Conservation (phyloP, 2,113 vertebrate genomes). For the Mormyrus iriodes region DNA sequence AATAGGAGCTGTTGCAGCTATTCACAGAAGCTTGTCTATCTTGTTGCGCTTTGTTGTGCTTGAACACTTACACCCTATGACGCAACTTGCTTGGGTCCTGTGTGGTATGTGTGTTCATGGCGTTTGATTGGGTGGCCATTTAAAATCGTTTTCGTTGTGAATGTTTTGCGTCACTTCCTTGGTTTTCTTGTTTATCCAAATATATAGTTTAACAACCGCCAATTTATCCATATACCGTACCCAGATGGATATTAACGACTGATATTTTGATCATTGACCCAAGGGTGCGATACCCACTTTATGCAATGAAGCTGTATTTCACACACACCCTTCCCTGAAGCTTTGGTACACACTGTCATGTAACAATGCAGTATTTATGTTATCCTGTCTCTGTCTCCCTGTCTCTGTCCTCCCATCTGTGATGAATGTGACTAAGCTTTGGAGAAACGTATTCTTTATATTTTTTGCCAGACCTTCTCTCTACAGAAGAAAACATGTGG, state of each 20-base stretch:
- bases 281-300: not conserved
- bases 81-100: not conserved
- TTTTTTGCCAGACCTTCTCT: not conserved
- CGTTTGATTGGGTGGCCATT: not conserved
- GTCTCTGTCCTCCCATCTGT: not conserved
- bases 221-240: not conserved
- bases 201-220: not conserved
- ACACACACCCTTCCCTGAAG: not conserved
- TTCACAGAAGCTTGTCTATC: not conserved
- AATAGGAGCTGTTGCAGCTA: not conserved
- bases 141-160: not conserved
- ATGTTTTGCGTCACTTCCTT: not conserved
- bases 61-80: not conserved
- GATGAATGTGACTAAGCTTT: not conserved
- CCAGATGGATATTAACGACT: not conserved
- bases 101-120: not conserved
- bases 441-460: not conserved
- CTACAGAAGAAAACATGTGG: not conserved
- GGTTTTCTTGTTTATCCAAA: not conserved
- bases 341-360: not conserved
- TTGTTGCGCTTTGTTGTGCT: not conserved
- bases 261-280: not conserved
- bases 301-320: not conserved
- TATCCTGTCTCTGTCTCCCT: not conserved
- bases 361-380: not conserved